Evolutionary conservation across 1,140 invertebrate species (phyloP).

Genomic region (Brachystomella parvula): DNA sequence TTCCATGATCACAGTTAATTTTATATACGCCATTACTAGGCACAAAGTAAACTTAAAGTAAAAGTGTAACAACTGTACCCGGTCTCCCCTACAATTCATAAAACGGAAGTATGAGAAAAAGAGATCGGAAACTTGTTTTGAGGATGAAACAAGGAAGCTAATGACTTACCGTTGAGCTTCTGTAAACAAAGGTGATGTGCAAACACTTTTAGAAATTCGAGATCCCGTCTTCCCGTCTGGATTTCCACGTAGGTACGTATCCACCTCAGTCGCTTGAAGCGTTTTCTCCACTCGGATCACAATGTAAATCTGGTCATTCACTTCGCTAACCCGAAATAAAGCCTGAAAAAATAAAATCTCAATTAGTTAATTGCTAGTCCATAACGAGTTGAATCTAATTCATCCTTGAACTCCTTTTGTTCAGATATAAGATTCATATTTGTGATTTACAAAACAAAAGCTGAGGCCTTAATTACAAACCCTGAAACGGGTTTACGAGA

Average conservation of each 20-base stretch:
- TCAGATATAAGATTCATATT: no score
- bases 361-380: no score
- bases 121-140: neutral
- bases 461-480: neutral
- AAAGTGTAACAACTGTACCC: no score
- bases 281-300: conserved; percentile 83
- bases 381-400: no score
- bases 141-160: no score
- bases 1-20: no score
- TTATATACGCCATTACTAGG: no score
- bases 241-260: conserved; percentile 68
- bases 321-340: conserved; percentile 61
- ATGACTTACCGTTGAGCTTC: conserved; percentile 53
- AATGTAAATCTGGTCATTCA: conserved; percentile 58
- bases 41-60: no score
- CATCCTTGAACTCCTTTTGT: no score
- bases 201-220: conserved; percentile 62
- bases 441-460: neutral
- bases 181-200: conserved; percentile 32
- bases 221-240: conserved; percentile 65
- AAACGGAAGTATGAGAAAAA: conserved; percentile 8
- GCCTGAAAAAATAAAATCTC: conserved; percentile 51
- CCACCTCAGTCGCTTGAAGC: conserved; percentile 70
- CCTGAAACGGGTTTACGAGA: neutral
- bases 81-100: no score